These are phyloP conservation scores for Serinus canaria DNA, from an alignment of 2,113 vertebrate genomes.

Conservation along the genomic window DNA sequence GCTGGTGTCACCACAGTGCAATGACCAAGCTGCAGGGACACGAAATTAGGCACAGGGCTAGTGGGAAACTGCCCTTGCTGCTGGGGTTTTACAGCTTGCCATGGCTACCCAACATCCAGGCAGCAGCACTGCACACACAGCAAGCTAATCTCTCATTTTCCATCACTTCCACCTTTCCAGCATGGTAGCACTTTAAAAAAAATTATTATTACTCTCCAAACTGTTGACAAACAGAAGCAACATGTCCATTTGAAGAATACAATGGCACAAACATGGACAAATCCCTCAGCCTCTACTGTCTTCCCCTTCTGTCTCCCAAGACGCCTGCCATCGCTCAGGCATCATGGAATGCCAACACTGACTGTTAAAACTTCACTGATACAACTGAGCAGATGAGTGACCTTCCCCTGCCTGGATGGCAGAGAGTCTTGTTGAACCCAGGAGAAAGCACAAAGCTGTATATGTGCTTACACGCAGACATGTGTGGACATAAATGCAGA, in stretches of 20 bases:
- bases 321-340: accelerated
- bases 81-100: neutral
- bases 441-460: neutral
- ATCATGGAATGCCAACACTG: neutral
- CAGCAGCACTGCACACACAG: neutral
- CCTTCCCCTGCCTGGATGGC: neutral
- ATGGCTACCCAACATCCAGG: neutral
- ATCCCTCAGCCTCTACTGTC: neutral
- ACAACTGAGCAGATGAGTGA: neutral
- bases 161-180: neutral
- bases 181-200: neutral
- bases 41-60: neutral
- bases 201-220: neutral
- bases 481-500: neutral
- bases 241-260: neutral
- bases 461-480: neutral
- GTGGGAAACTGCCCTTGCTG: neutral
- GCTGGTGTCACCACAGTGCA: neutral
- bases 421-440: neutral
- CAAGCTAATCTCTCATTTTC: neutral
- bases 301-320: neutral
- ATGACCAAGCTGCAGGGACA: neutral
- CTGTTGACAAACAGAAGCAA: neutral
- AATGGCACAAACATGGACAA: neutral
- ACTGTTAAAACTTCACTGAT: neutral